Evolutionary conservation across 2,113 vertebrate genomes (phyloP).

Genomic region (Rhineura floridana): DNA sequence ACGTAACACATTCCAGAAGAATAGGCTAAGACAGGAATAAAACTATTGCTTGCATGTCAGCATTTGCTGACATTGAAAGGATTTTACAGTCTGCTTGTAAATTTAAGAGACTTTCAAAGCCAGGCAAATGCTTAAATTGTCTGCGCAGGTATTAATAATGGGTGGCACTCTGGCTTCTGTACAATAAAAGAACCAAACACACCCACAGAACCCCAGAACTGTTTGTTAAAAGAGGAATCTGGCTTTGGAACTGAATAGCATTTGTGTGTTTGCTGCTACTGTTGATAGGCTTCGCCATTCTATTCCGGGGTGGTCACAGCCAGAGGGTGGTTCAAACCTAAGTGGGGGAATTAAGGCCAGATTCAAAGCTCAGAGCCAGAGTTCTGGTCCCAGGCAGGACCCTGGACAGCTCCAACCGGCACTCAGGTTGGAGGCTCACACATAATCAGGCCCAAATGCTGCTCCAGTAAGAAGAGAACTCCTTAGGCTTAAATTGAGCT

Average conservation of each 20-base stretch:
- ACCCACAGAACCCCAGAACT: too few relatives aligned
- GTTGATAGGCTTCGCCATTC: background rate
- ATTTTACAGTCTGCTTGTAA: constrained; percentile 30
- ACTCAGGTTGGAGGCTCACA: background rate
- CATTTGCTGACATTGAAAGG: background rate
- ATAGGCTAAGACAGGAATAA: background rate
- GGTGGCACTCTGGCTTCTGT: background rate
- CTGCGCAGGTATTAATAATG: accelerated
- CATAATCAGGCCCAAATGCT: background rate
- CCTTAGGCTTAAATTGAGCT: too few relatives aligned
- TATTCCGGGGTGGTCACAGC: background rate
- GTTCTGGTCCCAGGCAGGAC: background rate
- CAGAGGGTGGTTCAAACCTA: background rate
- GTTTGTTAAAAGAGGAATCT: constrained; percentile 29
- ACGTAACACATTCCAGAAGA: background rate
- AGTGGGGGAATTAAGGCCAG: background rate
- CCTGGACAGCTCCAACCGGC: background rate
- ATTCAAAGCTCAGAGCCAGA: background rate
- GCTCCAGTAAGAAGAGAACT: background rate
- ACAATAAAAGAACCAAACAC: constrained; percentile 39
- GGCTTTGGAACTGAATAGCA: constrained; percentile 6
- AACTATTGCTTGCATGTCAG: background rate
- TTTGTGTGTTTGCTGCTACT: background rate
- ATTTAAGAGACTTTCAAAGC: constrained; percentile 36
- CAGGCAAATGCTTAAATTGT: background rate